Evolutionary conservation across 2,113 vertebrate species (phyloP), one percentile per base, ranked within the genome.

Genomic region (Aphyosemion australe): DNA sequence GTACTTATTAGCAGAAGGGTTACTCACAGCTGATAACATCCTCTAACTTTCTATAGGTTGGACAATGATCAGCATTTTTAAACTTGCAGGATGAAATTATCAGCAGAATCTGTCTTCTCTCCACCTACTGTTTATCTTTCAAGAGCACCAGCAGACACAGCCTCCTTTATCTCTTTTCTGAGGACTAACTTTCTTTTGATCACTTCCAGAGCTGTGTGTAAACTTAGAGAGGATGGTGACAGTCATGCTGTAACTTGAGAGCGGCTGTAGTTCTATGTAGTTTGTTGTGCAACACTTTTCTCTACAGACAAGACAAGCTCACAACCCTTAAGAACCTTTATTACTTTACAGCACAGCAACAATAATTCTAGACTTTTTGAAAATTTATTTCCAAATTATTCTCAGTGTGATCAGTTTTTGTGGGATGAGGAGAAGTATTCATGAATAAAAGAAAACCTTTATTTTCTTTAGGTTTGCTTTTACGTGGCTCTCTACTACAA

Each of bases 401-500:
- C 18, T 61, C 31, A 12, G 8, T 21, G 26, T 54, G 0, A 43
- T 16, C 2, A 26, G 32, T 37, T 37, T 8, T 37, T 37, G 34
- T 37, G 34, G 34, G 7, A 37, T 8, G 4, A 37, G 34, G 12
- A 60, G 14, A 37, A 51, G 20, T 52, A 37, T 8, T 37, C 34
- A 7, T 37, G 32, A 76, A 49, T 12, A 61, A 69, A 45, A 7
- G 5, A 2, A 13, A 37, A 5, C 16, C 74, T 53, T 74, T 12
- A 72, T 52, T 61, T 65, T 60, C 46, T 63, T 31, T 18, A 96
- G 94, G 92, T 95, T 12, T 94, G 94, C 61, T 88, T 92, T 78
- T 91, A 93, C 15, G 85, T 90, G 34, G 84, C 87, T 39, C 80
- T 93, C 12, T 95, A 94, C 86, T 91, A 93, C 67, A 96, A 94